Conservation (phyloP, 2,113 vertebrate species). For the Caracal caracal region DNA sequence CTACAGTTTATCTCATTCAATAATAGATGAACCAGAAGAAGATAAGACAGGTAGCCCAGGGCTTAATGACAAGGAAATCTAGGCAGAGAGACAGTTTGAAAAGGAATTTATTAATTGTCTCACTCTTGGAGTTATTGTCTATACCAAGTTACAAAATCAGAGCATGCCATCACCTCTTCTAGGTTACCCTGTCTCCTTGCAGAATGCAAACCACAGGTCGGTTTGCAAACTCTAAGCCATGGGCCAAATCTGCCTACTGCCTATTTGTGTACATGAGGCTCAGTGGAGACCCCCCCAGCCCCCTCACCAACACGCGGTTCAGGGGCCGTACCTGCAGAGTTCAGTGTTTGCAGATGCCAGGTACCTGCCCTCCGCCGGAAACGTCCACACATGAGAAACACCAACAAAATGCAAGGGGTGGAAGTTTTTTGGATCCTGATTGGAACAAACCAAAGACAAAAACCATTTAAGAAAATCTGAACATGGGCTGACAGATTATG, state of each 20-base stretch:
- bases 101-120: not conserved
- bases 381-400: not conserved
- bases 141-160: not conserved
- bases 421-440: not conserved
- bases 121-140: not conserved
- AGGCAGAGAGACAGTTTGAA: not conserved
- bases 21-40: not conserved
- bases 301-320: not conserved
- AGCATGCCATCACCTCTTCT: not conserved
- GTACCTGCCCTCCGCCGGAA: too few species aligned
- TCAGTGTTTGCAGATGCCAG: not conserved
- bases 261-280: not conserved
- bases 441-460: not conserved
- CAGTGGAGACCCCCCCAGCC: too few species aligned
- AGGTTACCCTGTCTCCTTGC: not conserved
- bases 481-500: not conserved
- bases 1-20: not conserved
- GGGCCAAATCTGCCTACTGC: not conserved
- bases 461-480: not conserved
- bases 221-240: too few species aligned
- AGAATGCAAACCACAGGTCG: not conserved
- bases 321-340: not conserved
- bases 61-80: not conserved
- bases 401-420: not conserved
- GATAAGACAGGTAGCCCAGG: not conserved